phyloP scores from a whole-genome alignment of 1,140 invertebrate genomes.

The Drosophila nikananu region DNA sequence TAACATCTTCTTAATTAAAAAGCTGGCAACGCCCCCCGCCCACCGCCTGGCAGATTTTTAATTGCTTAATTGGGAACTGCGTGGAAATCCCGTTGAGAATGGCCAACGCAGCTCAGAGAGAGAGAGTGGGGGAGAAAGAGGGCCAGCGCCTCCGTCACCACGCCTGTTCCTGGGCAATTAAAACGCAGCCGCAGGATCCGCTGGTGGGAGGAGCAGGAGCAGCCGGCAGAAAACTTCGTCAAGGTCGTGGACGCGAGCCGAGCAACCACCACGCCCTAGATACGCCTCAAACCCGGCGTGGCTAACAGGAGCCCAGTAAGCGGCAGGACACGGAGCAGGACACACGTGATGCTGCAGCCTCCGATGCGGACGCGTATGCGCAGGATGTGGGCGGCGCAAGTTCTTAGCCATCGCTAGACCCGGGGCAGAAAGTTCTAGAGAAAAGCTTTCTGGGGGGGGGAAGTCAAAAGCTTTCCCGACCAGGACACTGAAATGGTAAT shows the following conservation, averaged over 20 bases:
- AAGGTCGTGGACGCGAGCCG: conserved; percentile 32
- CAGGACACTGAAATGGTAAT: not conserved
- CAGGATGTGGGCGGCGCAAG: conserved; percentile 19
- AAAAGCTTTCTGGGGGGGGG: not conserved
- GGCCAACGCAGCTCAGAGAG: conserved; percentile 7
- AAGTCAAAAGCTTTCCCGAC: not conserved
- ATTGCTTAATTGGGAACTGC: conserved; percentile 85
- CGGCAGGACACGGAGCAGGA: conserved; percentile 22
- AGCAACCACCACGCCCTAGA: conserved; percentile 79
- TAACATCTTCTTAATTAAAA: conserved; percentile 85
- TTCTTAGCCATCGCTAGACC: conserved; percentile 2
- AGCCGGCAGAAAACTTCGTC: not conserved
- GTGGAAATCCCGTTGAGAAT: conserved; percentile 47
- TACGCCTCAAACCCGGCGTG: conserved; percentile 79
- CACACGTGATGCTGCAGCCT: conserved; percentile 28
- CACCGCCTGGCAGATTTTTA: conserved; percentile 66
- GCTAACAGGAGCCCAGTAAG: conserved; percentile 66
- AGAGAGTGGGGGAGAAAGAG: not conserved
- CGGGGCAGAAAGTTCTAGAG: conserved; percentile 5
- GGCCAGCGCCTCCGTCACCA: not conserved
- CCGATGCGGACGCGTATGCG: conserved; percentile 42
- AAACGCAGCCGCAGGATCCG: conserved; percentile 24
- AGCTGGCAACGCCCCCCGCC: conserved; percentile 63
- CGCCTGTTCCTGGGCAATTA: conserved; percentile 62
- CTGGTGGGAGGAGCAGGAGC: not conserved